A percentile compares a stretch with the other conserved stretches of the same genome.
Evolutionary conservation across 2,113 vertebrate species (phyloP).

Genomic region (human (Homo sapiens)): DNA sequence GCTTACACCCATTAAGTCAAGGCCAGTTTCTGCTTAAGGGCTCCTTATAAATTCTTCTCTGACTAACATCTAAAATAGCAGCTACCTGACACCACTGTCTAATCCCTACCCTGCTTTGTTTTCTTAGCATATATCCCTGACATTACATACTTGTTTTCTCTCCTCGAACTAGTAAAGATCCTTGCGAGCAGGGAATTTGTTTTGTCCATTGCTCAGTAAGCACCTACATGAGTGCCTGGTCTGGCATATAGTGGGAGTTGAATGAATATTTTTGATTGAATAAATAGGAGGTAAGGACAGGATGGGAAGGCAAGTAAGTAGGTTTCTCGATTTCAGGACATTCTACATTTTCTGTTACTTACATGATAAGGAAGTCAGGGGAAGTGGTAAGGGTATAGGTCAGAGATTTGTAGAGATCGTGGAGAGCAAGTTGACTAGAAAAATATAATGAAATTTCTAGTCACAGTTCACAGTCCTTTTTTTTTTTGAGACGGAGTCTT

Average conservation of each 20-base stretch:
- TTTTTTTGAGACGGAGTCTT: no score
- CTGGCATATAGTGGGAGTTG: not conserved
- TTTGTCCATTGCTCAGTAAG: not conserved
- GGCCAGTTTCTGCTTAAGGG: not conserved
- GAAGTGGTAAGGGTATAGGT: not conserved
- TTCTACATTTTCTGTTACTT: constrained; percentile 1
- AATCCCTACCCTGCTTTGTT: not conserved
- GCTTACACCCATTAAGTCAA: not conserved
- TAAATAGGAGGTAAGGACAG: not conserved
- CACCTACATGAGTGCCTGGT: not conserved
- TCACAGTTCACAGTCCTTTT: not conserved
- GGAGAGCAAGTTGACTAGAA: not conserved
- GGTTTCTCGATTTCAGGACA: constrained; percentile 18
- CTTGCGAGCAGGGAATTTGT: not conserved
- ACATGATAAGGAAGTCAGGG: not conserved
- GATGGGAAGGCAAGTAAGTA: not conserved
- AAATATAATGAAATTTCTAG: not conserved
- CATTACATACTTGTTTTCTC: not conserved
- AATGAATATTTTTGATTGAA: not conserved
- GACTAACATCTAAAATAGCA: not conserved
- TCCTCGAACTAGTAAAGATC: not conserved
- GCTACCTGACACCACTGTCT: not conserved
- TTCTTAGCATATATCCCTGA: not conserved
- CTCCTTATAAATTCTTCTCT: constrained; percentile 29
- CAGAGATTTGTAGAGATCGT: not conserved